Evolutionary conservation across 2,797 vertebrate species (phyloP).

Genomic region (Ateles fusciceps): DNA sequence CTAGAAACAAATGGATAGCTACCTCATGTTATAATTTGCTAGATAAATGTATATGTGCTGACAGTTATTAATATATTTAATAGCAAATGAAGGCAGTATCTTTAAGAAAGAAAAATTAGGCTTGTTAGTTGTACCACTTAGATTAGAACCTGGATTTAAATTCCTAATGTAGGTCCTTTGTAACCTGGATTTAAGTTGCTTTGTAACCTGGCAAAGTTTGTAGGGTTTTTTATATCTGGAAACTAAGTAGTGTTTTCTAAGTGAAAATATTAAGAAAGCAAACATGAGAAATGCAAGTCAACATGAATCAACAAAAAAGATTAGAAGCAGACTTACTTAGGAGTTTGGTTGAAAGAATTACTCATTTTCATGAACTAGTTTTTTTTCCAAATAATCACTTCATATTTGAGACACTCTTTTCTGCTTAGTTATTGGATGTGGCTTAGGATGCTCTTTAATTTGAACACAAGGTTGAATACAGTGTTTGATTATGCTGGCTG

Average conservation of each 20-base stretch:
- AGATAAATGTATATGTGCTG: neutral
- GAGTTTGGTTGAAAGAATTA: neutral
- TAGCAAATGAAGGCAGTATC: neutral
- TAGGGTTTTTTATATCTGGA: neutral
- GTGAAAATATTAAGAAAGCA: conserved; percentile 30
- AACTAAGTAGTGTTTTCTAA: conserved; percentile 1
- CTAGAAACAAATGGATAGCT: neutral
- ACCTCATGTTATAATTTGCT: neutral
- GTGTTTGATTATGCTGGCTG: neutral
- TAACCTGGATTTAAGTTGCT: neutral
- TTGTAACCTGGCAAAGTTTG: neutral
- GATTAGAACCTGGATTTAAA: neutral
- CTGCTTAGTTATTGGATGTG: neutral
- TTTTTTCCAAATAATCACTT: neutral
- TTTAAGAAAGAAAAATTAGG: conserved; percentile 1
- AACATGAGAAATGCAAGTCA: neutral
- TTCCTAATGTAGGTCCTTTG: neutral
- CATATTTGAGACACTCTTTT: neutral
- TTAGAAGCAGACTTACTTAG: neutral
- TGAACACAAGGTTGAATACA: neutral
- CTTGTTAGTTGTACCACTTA: neutral
- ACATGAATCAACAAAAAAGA: neutral
- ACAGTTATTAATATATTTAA: neutral
- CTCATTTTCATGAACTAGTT: neutral
- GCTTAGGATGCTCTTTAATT: neutral